These are phyloP conservation scores for Chrysomela aeneicollis DNA, from an alignment of 2,888 invertebrate genomes.

Conservation along the genomic window DNA sequence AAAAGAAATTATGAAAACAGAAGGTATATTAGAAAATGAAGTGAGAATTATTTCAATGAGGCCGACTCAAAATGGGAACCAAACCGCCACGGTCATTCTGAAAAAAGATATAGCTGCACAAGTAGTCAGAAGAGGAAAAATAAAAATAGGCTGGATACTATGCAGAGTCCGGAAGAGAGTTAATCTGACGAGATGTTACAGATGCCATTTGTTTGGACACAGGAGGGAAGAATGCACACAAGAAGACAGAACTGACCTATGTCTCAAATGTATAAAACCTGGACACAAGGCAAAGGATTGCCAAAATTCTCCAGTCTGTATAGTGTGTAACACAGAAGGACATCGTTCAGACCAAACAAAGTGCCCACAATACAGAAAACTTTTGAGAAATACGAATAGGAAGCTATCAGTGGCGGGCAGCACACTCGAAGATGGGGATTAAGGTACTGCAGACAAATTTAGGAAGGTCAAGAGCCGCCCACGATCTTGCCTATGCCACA, in stretches of 20 bases:
- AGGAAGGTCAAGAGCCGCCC: too few species aligned
- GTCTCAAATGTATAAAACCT: not conserved
- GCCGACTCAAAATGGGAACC: not conserved
- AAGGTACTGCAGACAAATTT: not conserved
- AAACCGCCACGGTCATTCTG: too few species aligned
- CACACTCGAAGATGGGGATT: not conserved
- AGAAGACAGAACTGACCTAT: not conserved
- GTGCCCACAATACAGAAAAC: not conserved
- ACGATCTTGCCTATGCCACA: not conserved
- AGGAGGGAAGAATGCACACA: not conserved
- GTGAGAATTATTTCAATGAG: not conserved
- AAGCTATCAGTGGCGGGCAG: too few species aligned
- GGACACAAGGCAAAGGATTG: not conserved
- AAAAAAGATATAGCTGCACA: too few species aligned
- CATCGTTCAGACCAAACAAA: not conserved
- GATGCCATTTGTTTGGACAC: not conserved
- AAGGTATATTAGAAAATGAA: not conserved
- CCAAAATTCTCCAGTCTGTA: not conserved
- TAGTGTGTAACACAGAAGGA: not conserved
- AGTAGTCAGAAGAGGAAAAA: slow-evolving; percentile 3
- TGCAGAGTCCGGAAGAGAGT: not conserved
- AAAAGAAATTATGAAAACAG: not conserved
- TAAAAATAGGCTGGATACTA: not conserved
- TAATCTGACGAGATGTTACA: too few species aligned
- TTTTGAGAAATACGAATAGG: not conserved